Conservation (phyloP, 2,113 vertebrate genomes). For the Pangasianodon hypophthalmus region DNA sequence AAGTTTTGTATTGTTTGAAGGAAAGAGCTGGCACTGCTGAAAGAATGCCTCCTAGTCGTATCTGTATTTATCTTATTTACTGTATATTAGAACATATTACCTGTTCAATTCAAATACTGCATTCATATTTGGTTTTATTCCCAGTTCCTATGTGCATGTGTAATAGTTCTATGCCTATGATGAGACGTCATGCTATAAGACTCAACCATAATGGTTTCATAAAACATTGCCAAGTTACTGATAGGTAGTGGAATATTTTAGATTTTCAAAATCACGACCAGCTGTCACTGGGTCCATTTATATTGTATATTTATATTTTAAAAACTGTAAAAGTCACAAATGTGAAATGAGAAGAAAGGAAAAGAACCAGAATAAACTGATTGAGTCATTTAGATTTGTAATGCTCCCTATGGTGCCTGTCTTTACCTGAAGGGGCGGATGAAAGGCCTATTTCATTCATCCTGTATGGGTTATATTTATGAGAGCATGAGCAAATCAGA, state of each 20-base stretch:
- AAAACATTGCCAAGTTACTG: background rate
- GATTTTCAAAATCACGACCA: background rate
- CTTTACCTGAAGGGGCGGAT: background rate
- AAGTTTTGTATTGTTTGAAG: background rate
- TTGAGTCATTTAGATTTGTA: conserved; percentile 30
- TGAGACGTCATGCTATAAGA: background rate
- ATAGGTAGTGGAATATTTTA: background rate
- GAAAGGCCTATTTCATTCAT: conserved; percentile 14
- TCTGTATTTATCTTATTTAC: background rate
- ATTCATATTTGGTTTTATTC: background rate
- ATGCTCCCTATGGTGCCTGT: conserved; percentile 22
- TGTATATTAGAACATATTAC: background rate
- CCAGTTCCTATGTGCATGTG: background rate
- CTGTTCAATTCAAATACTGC: background rate
- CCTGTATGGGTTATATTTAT: background rate
- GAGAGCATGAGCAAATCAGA: background rate
- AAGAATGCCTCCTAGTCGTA: background rate
- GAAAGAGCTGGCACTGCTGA: background rate
- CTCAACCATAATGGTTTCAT: background rate
- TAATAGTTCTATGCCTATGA: background rate
- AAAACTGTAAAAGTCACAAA: conserved; percentile 20
- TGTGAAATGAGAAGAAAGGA: conserved; percentile 31
- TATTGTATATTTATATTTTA: conserved; percentile 25
- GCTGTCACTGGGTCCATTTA: background rate
- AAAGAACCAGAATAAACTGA: conserved; percentile 2